Evolutionary conservation across 2,888 invertebrate species (phyloP).

Genomic region (Idaea dimidiata): DNA sequence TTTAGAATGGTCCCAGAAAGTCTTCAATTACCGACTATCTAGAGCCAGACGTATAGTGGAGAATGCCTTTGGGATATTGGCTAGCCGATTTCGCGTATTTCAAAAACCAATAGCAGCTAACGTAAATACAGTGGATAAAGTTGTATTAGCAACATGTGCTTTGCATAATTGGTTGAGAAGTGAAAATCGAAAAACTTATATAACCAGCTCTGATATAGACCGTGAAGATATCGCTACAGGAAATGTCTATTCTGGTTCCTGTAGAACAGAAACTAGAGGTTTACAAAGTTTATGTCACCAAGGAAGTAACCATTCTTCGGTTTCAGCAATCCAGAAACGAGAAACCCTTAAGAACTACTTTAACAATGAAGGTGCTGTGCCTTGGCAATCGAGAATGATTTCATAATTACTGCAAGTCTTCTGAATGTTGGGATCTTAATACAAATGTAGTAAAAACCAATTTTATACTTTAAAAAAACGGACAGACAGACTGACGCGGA

Average conservation of each 20-base stretch:
- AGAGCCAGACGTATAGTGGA: constrained; percentile 23
- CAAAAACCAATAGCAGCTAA: constrained; percentile 18
- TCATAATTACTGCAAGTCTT: constrained; percentile 6
- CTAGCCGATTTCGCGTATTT: constrained; percentile 13
- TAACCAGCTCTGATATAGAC: constrained; percentile 17
- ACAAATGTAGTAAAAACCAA: no score
- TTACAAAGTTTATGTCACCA: constrained; percentile 19
- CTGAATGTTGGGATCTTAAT: no score
- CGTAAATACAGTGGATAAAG: constrained; percentile 16
- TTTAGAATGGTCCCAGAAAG: constrained; percentile 16
- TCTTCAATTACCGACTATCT: constrained; percentile 21
- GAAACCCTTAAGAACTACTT: constrained; percentile 16
- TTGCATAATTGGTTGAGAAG: constrained; percentile 21
- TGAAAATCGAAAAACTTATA: constrained; percentile 14
- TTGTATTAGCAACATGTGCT: constrained; percentile 21
- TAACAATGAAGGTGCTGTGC: constrained; percentile 17
- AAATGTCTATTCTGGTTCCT: constrained; percentile 17
- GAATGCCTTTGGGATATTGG: constrained; percentile 25
- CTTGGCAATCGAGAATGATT: constrained; percentile 20
- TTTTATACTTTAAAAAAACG: no score
- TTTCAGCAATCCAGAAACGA: constrained; percentile 18
- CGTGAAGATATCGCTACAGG: constrained; percentile 19
- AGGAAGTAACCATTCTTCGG: constrained; percentile 18
- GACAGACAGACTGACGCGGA: no score
- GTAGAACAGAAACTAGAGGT: constrained; percentile 19